Base-by-base conservation (phyloP, 2,888 invertebrate species). In the Drosophila ochracea region DNA sequence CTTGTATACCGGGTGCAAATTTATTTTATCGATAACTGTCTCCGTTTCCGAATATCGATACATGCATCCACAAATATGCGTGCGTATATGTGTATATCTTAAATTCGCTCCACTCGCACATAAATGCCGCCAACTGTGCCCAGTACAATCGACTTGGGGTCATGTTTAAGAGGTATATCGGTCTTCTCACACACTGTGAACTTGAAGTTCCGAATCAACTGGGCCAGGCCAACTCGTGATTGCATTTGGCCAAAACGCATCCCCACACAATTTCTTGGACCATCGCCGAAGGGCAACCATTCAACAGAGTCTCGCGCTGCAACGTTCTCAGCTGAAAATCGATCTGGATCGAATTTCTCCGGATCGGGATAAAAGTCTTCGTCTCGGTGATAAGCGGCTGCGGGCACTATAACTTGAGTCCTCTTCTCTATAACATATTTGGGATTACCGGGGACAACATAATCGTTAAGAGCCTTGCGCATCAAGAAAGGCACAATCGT, bases 281-380 rank as follows among this genome's bases (percentile, higher is more conserved):
- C 93, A 41, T 92, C 92, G 3, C 93, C 93, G 49, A 93, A 93
- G 0, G 93, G 88, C 47, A 93, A 62, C 91, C 90, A 93, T 19
- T 91, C 81, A 1, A 90, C 79, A 0, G 91, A 85, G 59, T 94
- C 94, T 54, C 95, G 91, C 43, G 93, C 93, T 0, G 94, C 92
- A 62, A 94, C 95, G 55, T 94, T 94, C 69, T 95, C 95, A 1
- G 94, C 92, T 0, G 94, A 91, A 89, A 96, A 96, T 76, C 95
- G 93, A 0, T 95, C 95, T 0, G 96, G 96, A 68, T 95, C 94
- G 65, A 95, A 96, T 25, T 92, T 94, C 1, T 94, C 93, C 0
- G 96, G 96, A 3, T 96, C 93, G 0, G 93, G 93, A 73, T 93
- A 94, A 39, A 92, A 88, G 2, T 92, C 82, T 2, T 92, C 91